Percentiles rank a stretch among this genome's conserved stretches.
Evolutionary conservation across 2,113 vertebrate species (phyloP).

Genomic region (Cynocephalus volans): DNA sequence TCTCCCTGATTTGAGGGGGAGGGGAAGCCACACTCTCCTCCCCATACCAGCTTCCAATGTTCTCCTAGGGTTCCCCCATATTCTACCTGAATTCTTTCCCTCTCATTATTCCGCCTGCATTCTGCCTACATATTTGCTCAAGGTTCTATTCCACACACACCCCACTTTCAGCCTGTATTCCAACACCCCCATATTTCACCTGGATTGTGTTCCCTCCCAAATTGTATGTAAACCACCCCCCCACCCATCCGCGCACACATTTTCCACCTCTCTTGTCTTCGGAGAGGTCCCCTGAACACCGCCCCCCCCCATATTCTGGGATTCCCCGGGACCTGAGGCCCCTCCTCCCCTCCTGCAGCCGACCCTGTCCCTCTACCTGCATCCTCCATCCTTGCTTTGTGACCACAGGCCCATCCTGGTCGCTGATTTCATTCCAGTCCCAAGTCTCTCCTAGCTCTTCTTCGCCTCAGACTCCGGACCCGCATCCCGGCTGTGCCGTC

Average conservation of each 20-base stretch:
- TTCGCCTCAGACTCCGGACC: background rate
- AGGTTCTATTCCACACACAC: background rate
- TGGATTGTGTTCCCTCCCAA: background rate
- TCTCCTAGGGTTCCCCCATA: background rate
- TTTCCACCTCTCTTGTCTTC: background rate
- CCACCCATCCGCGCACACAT: no score
- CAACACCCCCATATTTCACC: background rate
- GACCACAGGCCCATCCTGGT: conserved; percentile 30
- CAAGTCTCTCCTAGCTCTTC: background rate
- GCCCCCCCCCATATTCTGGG: background rate
- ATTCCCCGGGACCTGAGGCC: background rate
- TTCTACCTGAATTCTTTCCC: background rate
- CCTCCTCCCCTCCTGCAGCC: rapidly evolving
- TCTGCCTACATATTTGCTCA: background rate
- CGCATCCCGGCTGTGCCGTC: background rate
- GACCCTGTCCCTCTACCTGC: conserved; percentile 41
- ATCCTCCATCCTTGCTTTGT: background rate
- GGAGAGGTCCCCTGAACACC: background rate
- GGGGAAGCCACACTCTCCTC: background rate
- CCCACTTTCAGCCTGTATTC: background rate
- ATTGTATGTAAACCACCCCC: background rate
- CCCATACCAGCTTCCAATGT: background rate
- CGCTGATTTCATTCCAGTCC: background rate
- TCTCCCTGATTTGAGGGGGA: background rate
- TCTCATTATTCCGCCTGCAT: background rate